These are phyloP conservation scores for Chymomyza costata DNA, from an alignment of 1,140 invertebrate genomes.

Conservation along the genomic window DNA sequence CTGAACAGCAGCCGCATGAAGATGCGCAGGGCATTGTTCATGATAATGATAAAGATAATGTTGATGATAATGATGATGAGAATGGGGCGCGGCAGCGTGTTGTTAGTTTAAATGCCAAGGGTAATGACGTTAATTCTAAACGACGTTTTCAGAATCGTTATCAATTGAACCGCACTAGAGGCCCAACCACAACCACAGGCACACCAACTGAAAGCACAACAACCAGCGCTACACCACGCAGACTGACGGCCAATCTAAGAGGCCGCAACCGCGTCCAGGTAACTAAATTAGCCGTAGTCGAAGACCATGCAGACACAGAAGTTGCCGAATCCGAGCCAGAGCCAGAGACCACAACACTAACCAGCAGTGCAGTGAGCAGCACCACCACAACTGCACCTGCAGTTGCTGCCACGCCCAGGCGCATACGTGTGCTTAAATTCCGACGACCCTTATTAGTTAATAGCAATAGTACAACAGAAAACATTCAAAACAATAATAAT, in stretches of 20 bases:
- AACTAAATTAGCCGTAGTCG: conserved; percentile 55
- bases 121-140: conserved; percentile 72
- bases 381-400: conserved; percentile 23
- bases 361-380: neutral
- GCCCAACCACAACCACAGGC: conserved; percentile 27
- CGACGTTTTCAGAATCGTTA: conserved; percentile 75
- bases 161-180: conserved; percentile 66
- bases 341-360: conserved; percentile 13
- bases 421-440: conserved; percentile 62
- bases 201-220: conserved; percentile 9
- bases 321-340: conserved; percentile 15
- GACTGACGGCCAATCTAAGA: conserved; percentile 26
- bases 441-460: conserved; percentile 43
- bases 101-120: conserved; percentile 39
- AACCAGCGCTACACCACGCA: conserved; percentile 24
- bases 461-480: conserved; percentile 38
- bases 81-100: conserved; percentile 26
- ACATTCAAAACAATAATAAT: conserved; percentile 21
- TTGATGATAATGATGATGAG: conserved; percentile 32
- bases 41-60: conserved; percentile 35
- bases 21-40: conserved; percentile 5
- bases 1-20: no score
- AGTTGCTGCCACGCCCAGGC: conserved; percentile 39
- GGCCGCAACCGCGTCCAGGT: conserved; percentile 44
- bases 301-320: conserved; percentile 31